Evolutionary conservation across 2,113 vertebrate genomes (phyloP), one percentile per base, ranked within the genome.

Genomic region (Perca schrenkii): DNA sequence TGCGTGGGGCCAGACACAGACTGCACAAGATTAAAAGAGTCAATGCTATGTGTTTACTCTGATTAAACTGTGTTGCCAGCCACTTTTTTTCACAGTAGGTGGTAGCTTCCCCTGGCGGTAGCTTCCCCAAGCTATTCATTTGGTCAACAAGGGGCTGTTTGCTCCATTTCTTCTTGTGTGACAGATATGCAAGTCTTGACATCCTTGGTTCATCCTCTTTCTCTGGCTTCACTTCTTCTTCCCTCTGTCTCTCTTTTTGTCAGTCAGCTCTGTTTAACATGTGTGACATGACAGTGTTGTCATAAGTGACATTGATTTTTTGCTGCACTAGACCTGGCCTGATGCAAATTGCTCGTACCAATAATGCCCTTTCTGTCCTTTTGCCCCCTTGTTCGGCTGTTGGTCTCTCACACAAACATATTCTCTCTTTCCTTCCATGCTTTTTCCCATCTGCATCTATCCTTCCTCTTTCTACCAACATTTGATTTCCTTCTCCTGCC

Each of bases 291-390:
- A 34, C 65, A 80, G 66, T 47, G 28, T 16, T 63, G 46, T 71
- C 67, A 43, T 60, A 57, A 73, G 11, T 80, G 63, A 64, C 81
- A 69, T 13, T 69, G 65, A 77, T 84, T 66, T 81, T 81, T 47
- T 50, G 49, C 73, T 47, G n/a, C 3, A 21, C 19, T 21, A 60
- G 60, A 71, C 64, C 49, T 64, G 61, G 25, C 66, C 75, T 63
- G 50, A 65, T 40, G 7, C 34, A 76, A 72, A 80, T 56, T 61
- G 53, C 65, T 80, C 6, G 0, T 31, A 68, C 34, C 47, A 34
- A 31, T 77, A 40, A 63, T 36, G 63, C 28, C 31, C 62, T 43
- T 49, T 47, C 31, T 25, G 22, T 70, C 1, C 1, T 62, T 46
- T 65, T 46, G 13, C 25, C 43, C 2, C 16, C 1, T 36, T 34